Base-by-base conservation (phyloP, 2,113 vertebrate genomes). In the Labrus mixtus region DNA sequence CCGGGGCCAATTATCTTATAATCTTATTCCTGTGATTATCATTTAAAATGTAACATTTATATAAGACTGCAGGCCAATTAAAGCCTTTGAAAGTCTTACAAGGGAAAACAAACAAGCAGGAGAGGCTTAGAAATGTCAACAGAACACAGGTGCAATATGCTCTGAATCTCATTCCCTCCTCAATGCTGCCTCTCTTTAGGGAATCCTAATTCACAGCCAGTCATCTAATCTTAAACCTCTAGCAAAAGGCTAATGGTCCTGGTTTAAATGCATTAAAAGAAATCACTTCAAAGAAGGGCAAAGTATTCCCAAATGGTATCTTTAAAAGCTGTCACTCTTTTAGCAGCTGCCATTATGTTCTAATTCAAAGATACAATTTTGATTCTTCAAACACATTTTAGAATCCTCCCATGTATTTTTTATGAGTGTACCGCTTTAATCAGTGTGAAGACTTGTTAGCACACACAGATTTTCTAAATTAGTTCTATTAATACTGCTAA, bases 1-100 rank as follows among this genome's bases (percentile, higher is more conserved):
- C 68, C 0, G 10, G 29, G 70, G 60, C 37, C 50, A 54, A 76
- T 73, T 71, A 60, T 87, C 73, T 75, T 23, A 41, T 76, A 71
- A 84, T 57, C 56, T 66, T 39, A 77, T 83, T 90, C 59, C 66
- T 73, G 68, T 68, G 79, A 90, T 91, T 85, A 89, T 81, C 80
- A 83, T 77, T 48, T 83, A 73, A 90, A 91, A 89, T 55, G 60
- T 74, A 57, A 78, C 81, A 90, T 87, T 75, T 61, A 58, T 70
- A 79, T 25, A 79, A 73, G 53, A 75, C 3, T 66, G 59, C 70
- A 68, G 76, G 60, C 56, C 13, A 19, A 45, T 82, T 61, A 84
- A 67, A 79, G 79, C 59, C 68, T 81, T 81, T 41, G 60, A 88
- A 86, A 71, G 57, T 72, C 55, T 51, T 59, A 67, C 87, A 84